phyloP scores from a whole-genome alignment of 2,888 invertebrate species.

The Polia nebulosa region DNA sequence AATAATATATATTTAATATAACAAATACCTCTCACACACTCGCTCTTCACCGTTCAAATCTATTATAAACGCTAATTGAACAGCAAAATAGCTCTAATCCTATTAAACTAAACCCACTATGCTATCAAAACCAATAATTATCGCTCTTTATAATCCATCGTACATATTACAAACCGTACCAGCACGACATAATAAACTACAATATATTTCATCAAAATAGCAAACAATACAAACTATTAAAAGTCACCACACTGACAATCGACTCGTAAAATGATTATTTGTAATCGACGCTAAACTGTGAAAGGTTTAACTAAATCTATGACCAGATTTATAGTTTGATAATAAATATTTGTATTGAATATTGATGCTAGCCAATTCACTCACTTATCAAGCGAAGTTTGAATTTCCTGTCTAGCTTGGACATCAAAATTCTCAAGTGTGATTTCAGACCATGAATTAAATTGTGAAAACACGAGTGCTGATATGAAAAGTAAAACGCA shows the following conservation, averaged over 20 bases:
- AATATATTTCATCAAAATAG: conserved; percentile 16
- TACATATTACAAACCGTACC: conserved; percentile 32
- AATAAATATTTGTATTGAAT: not conserved
- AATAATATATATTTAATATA: too few species aligned
- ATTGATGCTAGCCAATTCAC: too few species aligned
- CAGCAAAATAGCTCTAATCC: not conserved
- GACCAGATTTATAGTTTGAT: not conserved
- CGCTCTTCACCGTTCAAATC: not conserved
- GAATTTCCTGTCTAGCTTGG: too few species aligned
- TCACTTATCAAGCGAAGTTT: too few species aligned
- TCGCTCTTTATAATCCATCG: not conserved
- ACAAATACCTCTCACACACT: too few species aligned
- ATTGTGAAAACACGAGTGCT: too few species aligned
- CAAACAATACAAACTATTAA: conserved; percentile 33
- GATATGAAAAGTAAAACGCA: too few species aligned
- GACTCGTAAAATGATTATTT: conserved; percentile 32
- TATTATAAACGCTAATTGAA: not conserved
- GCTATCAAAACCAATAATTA: not conserved
- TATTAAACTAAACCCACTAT: not conserved
- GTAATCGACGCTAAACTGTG: conserved; percentile 24
- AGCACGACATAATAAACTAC: conserved; percentile 9
- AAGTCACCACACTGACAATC: conserved; percentile 10
- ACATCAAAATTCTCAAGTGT: too few species aligned
- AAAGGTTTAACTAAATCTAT: conserved; percentile 7
- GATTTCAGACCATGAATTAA: too few species aligned